Evolutionary conservation across 1,140 invertebrate genomes (phyloP), one percentile per base, ranked within the genome.

Genomic region (Neodiprion lecontei): DNA sequence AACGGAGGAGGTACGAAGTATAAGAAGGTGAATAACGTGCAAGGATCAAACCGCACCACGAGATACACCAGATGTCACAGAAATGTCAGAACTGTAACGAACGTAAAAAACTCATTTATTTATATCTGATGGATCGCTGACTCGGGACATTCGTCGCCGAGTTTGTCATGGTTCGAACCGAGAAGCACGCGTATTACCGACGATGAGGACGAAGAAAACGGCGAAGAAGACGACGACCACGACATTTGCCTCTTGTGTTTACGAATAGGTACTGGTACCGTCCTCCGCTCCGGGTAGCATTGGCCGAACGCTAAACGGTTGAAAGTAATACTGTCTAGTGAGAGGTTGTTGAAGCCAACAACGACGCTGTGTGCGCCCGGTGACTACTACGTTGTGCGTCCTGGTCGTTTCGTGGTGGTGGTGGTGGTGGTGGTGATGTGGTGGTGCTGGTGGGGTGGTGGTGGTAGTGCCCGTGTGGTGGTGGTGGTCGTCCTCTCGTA

Each of bases 311-410:
- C 83, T 83, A 83, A 84, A 84, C 82, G 82, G 78, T 84, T 81
- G 82, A 85, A 85, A 84, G 84, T 85, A 85, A 85, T 85, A 84
- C 84, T 85, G 82, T 84, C 83, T 84, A 80, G 83, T 84, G 85
- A 86, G 84, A 86, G 84, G 84, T 82, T 83, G 82, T 82, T 84
- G 80, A 76, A 82, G 83, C 80, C 79, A 77, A 78, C 79, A 77
- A 78, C 79, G 76, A 77, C 77, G 68, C 79, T 76, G 75, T 70
- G 67, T 69, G 77, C 72, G 9, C 74, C 79, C 67, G 68, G 75
- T 80, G 76, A 73, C 77, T 75, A 69, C 77, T 75, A 69, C 74
- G 78, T 67, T 73, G 70, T 71, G 75, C 67, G 67, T 65, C 61
- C 61, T 65, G 61, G 12, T 17, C 1, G 12, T 17, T 40, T 61